A percentile compares a stretch with the other conserved stretches of the same genome.
These are phyloP conservation scores for Agraylea sexmaculata DNA, from an alignment of 1,140 invertebrate species.

Conservation along the genomic window DNA sequence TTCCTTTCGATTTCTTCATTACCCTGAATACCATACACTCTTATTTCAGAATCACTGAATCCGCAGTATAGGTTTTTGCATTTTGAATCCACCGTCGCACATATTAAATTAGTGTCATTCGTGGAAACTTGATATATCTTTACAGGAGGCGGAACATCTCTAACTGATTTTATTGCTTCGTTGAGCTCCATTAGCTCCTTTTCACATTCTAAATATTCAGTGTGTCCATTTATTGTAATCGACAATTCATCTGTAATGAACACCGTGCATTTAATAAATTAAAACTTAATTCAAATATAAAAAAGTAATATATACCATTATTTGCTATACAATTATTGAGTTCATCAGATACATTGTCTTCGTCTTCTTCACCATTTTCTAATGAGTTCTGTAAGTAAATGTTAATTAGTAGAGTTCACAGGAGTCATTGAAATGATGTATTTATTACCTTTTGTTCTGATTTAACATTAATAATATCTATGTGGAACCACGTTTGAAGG, in stretches of 20 bases:
- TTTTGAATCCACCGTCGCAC: constrained; percentile 41
- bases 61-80: constrained; percentile 48
- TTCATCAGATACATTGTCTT: constrained; percentile 17
- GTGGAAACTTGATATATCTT: constrained; percentile 48
- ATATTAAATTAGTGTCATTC: constrained; percentile 44
- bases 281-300: neutral
- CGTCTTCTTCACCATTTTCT: constrained; percentile 15
- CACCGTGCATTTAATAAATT: neutral
- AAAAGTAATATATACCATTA: constrained; percentile 13
- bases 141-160: constrained; percentile 43
- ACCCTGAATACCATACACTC: constrained; percentile 49
- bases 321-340: constrained; percentile 13
- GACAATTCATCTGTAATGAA: constrained; percentile 8
- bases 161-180: constrained; percentile 46
- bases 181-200: constrained; percentile 47
- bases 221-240: constrained; percentile 38
- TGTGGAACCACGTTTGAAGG: constrained; percentile 46
- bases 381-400: constrained; percentile 5
- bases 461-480: constrained; percentile 39
- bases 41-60: constrained; percentile 47
- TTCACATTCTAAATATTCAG: constrained; percentile 44
- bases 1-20: constrained; percentile 35
- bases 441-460: constrained; percentile 31
- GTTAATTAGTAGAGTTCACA: neutral
- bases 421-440: too few relatives aligned